Evolutionary conservation across 1,140 invertebrate species (phyloP).

Genomic region (Yoshiicerus persimilis): DNA sequence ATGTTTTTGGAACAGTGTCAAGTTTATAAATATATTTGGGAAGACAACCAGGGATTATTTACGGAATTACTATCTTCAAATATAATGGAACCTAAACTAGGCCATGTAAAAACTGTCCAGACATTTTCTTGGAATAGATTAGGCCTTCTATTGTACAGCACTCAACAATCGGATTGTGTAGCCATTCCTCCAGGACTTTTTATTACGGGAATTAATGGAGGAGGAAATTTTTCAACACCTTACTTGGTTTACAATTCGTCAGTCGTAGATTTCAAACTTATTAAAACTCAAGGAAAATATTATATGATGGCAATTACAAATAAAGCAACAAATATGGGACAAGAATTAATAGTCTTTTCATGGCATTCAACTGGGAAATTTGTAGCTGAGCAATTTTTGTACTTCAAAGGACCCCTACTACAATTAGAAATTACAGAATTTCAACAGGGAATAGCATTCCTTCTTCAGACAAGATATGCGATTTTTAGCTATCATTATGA

Average conservation of each 20-base stretch:
- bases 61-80: not conserved
- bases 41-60: conserved; percentile 4
- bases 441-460: not conserved
- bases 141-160: not conserved
- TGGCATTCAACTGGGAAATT: not conserved
- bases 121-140: not conserved
- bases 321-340: not conserved
- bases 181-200: not conserved
- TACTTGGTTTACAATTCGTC: not conserved
- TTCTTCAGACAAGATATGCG: not conserved
- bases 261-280: conserved; percentile 2
- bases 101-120: not conserved
- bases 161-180: not conserved
- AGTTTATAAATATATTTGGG: conserved; percentile 7
- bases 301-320: not conserved
- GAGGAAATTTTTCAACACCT: not conserved
- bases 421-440: not conserved
- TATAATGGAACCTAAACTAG: not conserved
- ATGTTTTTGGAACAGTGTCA: not conserved
- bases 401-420: not conserved
- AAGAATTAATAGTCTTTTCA: not conserved
- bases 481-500: not conserved
- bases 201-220: not conserved
- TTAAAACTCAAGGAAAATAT: not conserved
- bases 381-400: not conserved